Percentiles rank a stretch among this genome's conserved stretches.
These are phyloP conservation scores for Drosophila fulvimacula DNA, from an alignment of 2,888 invertebrate genomes.

Conservation along the genomic window DNA sequence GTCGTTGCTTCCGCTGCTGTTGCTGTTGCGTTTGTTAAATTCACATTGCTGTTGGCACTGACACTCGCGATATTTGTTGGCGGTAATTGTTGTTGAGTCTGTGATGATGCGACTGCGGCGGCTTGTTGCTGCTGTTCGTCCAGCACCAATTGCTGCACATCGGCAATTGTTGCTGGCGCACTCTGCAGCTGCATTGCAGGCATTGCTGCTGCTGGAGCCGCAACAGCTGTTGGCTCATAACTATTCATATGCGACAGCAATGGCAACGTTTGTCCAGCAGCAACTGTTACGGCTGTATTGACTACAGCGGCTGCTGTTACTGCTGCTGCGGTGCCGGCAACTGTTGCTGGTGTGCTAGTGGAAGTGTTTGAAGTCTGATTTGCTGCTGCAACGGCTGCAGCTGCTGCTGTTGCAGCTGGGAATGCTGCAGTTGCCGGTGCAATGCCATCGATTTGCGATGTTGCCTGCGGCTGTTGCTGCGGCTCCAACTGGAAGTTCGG, in stretches of 20 bases:
- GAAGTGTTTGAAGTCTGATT: constrained; percentile 79
- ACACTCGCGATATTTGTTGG: constrained; percentile 80
- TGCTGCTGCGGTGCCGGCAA: constrained; percentile 30
- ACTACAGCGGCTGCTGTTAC: constrained; percentile 46
- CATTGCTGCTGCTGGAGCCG: constrained; percentile 45
- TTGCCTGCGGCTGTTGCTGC: constrained; percentile 60
- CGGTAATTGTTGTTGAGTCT: constrained; percentile 58
- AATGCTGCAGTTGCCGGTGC: constrained; percentile 40
- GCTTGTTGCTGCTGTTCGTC: constrained; percentile 51
- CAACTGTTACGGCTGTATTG: constrained; percentile 13
- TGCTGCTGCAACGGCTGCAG: constrained; percentile 80
- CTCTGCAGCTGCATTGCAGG: constrained; percentile 65
- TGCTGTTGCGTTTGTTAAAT: constrained; percentile 66
- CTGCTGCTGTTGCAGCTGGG: constrained; percentile 51
- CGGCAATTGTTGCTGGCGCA: constrained; percentile 82
- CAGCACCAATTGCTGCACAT: constrained; percentile 72
- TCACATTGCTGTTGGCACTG: constrained; percentile 81
- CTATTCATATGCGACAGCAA: constrained; percentile 77
- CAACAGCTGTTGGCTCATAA: constrained; percentile 51
- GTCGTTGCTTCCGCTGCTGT: constrained; percentile 58
- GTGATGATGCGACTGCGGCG: constrained; percentile 18
- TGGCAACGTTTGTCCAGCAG: constrained; percentile 80
- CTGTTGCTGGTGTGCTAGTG: constrained; percentile 58
- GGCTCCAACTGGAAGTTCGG: constrained; percentile 66
- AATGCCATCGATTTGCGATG: constrained; percentile 82